A percentile compares a stretch with the other conserved stretches of the same genome.
phyloP scores from a whole-genome alignment of 2,797 vertebrate genomes.

The Sebastes miniatus region DNA sequence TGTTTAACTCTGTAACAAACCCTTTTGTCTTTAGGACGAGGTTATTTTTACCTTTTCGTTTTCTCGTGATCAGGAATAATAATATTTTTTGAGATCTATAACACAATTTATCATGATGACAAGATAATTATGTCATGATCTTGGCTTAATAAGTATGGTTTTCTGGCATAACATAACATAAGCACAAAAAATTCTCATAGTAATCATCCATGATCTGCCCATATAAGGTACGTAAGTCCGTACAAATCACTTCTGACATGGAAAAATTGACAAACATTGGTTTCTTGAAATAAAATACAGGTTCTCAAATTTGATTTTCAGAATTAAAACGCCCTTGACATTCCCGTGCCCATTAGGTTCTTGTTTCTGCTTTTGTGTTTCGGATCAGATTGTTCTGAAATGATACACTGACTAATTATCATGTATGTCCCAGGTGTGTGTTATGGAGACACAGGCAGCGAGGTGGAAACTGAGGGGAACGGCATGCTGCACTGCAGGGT shows the following conservation, averaged over 20 bases:
- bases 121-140: background rate
- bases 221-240: background rate
- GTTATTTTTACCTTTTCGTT: background rate
- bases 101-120: background rate
- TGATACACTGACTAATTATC: slow-evolving; percentile 24
- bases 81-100: background rate
- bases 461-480: slow-evolving; percentile 80
- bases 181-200: background rate
- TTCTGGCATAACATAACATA: background rate
- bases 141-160: background rate
- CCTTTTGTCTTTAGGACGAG: background rate
- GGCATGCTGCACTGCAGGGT: slow-evolving; percentile 78
- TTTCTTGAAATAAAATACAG: background rate
- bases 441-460: slow-evolving; percentile 82
- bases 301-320: background rate
- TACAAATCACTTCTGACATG: background rate
- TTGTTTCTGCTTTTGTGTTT: slow-evolving; percentile 2
- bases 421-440: slow-evolving; percentile 76
- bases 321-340: background rate
- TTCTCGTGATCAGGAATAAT: background rate
- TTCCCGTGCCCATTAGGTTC: accelerated
- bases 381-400: background rate
- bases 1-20: background rate
- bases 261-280: background rate
- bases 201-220: background rate